Base-by-base conservation (phyloP, 2,888 invertebrate genomes). In the Cephus rjabovi region DNA sequence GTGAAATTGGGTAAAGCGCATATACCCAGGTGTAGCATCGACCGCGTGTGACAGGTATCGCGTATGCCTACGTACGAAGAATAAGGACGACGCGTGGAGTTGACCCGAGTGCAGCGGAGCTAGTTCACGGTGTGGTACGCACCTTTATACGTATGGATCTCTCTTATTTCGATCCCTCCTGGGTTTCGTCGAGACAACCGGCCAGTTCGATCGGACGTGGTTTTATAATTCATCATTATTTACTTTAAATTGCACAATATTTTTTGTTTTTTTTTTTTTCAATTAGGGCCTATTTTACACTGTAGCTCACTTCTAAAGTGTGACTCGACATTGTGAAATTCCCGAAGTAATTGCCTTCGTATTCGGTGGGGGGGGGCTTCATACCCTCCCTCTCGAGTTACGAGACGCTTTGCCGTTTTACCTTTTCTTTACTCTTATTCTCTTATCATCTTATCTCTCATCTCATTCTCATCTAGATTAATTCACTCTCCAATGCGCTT, bases 181-280 rank as follows among this genome's bases (percentile, higher is more conserved):
- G 35, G 12, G 23, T 9, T 56, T 6, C 71, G 3, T 33, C 71
- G 12, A 30, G 33, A 34, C 6, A 1, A 3, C 34, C 34, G 74
- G 30, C 82, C 80, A 33, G 79, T 81, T 81, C 84, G 82, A 82
- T 77, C 84, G 82, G 78, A 80, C 81, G 82, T 70, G 81, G 81
- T 81, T 35, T 35, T 35, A 82, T 80, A 84, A 86, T 85, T 85
- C 82, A 82, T 83, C 80, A 82, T 83, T 81, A 84, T 86, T 82
- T 82, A 82, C 79, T 82, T 84, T 83, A 89, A 85, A 89, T 89
- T 89, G 89, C 89, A 89, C 89, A 86, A 89, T 88, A 88, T 86
- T 83, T 34, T 33, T 30, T 30, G 30, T 33, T 33, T 3, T 33
- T 33, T 33, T 33, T 33, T 33, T 3, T 34, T 83, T 86, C 83